These are phyloP conservation scores for Zalophus californianus DNA, from an alignment of 2,797 vertebrate genomes.

Conservation along the genomic window DNA sequence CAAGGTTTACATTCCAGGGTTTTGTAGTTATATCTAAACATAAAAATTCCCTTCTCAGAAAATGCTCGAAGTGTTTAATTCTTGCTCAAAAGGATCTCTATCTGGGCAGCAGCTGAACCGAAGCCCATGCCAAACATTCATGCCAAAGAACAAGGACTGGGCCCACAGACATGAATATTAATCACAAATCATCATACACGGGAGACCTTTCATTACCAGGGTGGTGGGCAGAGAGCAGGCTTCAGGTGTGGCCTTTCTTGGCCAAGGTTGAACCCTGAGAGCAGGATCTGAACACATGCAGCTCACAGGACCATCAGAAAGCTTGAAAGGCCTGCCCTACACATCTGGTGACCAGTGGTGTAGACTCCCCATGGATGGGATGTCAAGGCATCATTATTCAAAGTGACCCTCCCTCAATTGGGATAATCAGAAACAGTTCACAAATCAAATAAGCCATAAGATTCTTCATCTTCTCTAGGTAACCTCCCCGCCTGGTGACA, in stretches of 20 bases:
- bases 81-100: not conserved
- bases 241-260: not conserved
- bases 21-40: not conserved
- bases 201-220: not conserved
- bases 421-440: constrained; percentile 68
- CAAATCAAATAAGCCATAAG: not conserved
- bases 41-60: not conserved
- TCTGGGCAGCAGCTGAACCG: fast-evolving
- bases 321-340: not conserved
- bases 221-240: not conserved
- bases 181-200: fast-evolving
- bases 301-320: not conserved
- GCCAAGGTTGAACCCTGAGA: not conserved
- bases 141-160: fast-evolving
- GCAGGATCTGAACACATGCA: not conserved
- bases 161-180: not conserved
- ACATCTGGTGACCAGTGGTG: constrained; percentile 48
- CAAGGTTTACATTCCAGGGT: not conserved
- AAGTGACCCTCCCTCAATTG: not conserved
- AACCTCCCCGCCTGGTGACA: not conserved
- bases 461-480: not conserved
- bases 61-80: not conserved
- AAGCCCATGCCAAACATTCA: not conserved
- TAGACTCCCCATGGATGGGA: not conserved
- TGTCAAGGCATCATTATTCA: constrained; percentile 18